Conservation (phyloP, 2,888 invertebrate species). For the Prenolepis imparis region DNA sequence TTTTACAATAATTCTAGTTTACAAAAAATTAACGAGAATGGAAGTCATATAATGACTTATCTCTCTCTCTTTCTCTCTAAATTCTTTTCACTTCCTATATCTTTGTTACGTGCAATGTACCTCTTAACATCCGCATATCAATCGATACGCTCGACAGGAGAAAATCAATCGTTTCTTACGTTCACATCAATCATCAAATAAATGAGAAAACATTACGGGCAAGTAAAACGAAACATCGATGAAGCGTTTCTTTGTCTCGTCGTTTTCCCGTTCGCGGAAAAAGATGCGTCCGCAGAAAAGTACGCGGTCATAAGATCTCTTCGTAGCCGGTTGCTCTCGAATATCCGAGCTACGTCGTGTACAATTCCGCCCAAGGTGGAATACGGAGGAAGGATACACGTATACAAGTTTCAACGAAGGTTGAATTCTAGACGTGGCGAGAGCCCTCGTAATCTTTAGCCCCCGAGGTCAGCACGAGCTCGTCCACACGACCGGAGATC, state of each 20-base stretch:
- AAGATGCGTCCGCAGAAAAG: conserved; percentile 62
- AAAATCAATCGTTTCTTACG: background rate
- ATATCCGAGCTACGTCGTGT: conserved; percentile 14
- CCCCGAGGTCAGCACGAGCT: conserved; percentile 82
- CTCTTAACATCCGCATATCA: background rate
- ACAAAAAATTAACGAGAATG: background rate
- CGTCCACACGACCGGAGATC: conserved; percentile 74
- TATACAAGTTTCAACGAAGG: conserved; percentile 66
- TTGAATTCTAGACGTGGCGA: conserved; percentile 80
- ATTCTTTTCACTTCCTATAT: background rate
- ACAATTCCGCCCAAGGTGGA: conserved; percentile 36
- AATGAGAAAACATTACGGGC: conserved; percentile 10
- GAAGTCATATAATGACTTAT: too few relatives aligned
- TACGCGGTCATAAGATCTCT: conserved; percentile 69
- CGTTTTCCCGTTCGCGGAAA: conserved; percentile 58
- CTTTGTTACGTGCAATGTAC: background rate
- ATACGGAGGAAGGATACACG: conserved; percentile 19
- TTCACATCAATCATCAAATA: conserved; percentile 16
- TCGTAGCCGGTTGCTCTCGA: conserved; percentile 61
- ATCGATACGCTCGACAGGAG: conserved; percentile 22
- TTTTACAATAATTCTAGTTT: background rate
- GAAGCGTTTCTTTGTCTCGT: conserved; percentile 59
- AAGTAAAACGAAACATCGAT: conserved; percentile 22
- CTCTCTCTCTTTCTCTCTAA: too few relatives aligned
- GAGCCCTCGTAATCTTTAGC: conserved; percentile 83